phyloP scores from a whole-genome alignment of 2,797 vertebrate genomes.

The Steatocranus sp. region DNA sequence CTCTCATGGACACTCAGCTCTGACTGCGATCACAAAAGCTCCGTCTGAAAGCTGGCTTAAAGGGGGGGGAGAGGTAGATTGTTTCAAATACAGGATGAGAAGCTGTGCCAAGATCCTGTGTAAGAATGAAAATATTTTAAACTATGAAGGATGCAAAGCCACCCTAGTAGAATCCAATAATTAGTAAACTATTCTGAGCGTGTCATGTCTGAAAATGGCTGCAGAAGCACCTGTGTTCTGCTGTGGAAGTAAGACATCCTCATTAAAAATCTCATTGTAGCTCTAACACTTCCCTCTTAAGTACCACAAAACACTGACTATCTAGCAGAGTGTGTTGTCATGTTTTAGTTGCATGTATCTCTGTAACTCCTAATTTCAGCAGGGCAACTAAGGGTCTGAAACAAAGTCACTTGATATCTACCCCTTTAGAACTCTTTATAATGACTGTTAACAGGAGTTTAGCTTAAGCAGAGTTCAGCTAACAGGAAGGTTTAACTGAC shows the following conservation, averaged over 20 bases:
- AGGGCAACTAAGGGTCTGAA: not conserved
- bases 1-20: not conserved
- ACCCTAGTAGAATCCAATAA: not conserved
- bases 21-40: not conserved
- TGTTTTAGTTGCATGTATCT: not conserved
- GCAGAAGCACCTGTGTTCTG: not conserved
- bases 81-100: not conserved
- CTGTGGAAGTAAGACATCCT: not conserved
- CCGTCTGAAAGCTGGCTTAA: not conserved
- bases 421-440: not conserved
- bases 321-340: not conserved
- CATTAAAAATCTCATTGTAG: not conserved
- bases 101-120: fast-evolving
- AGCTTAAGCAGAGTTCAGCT: not conserved
- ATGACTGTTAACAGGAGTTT: not conserved
- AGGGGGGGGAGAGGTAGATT: not conserved
- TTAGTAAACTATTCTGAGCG: not conserved
- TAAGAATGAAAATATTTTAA: not conserved
- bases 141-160: not conserved
- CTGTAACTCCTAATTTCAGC: not conserved
- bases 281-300: not conserved
- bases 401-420: not conserved
- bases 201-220: not conserved
- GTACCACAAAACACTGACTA: not conserved
- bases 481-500: not conserved